Base-by-base conservation (phyloP, 2,888 invertebrate species). In the Platycheirus albimanus region DNA sequence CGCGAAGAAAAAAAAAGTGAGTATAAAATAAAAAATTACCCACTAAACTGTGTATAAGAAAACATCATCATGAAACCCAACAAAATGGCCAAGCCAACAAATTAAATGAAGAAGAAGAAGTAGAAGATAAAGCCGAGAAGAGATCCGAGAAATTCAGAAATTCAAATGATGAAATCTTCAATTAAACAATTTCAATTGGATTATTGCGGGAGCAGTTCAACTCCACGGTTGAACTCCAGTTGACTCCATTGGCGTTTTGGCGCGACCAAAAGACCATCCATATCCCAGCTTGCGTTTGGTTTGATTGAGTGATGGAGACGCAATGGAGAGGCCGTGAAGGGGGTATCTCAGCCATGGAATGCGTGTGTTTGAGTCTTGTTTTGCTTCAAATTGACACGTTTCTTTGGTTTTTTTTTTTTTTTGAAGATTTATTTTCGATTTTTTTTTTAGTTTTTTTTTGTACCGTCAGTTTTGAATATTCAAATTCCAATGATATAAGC, bases 161-260 rank as follows among this genome's bases (percentile, higher is more conserved):
- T 81, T 81, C 77, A 81, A 81, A 81, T 81, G 81, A 81, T 81
- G 81, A 81, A 81, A 81, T 81, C 81, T 77, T 81, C 81, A 81
- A 81, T 81, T 81, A 81, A 81, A 81, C 77, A 71, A 81, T 81
- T 81, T 81, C 77, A 81, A 81, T 81, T 81, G 81, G 77, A 81
- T 81, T 81, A 81, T 81, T 81, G 81, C 81, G 81, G 81, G 81
- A 81, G 81, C 81, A 81, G 77, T 81, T 81, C 81, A 81, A 81
- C 77, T 81, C 52, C 66, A 11, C 15, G 33, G 81, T 81, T 81
- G 81, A 81, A 81, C 81, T 77, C 81, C 77, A 63, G 81, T 81
- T 77, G 81, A 81, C 77, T 81, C 71, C 66, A 76, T 71, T 28
- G 61, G 51, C 30, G 41, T 49, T 45, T 45, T 36, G 70, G 20